Percentiles rank a stretch among this genome's conserved stretches.
These are phyloP conservation scores for Ptiloglossa arizonensis DNA, from an alignment of 1,140 invertebrate species.

Conservation along the genomic window DNA sequence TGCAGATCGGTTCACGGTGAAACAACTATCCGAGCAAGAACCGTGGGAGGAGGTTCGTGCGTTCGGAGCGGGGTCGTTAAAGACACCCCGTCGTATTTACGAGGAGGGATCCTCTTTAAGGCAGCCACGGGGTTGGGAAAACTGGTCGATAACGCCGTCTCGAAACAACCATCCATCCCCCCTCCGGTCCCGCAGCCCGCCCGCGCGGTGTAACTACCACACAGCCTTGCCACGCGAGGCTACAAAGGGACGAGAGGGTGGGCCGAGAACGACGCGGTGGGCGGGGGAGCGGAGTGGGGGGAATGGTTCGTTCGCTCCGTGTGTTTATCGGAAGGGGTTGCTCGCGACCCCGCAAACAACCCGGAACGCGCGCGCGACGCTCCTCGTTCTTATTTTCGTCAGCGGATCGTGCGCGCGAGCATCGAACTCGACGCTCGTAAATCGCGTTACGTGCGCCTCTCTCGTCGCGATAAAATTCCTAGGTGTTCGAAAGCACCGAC, in stretches of 20 bases:
- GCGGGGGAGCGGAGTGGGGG: slow-evolving; percentile 1
- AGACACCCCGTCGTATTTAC: slow-evolving; percentile 50
- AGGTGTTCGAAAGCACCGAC: neutral
- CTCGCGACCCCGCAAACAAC: slow-evolving; percentile 54
- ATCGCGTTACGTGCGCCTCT: slow-evolving; percentile 8
- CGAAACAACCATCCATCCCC: slow-evolving; percentile 66
- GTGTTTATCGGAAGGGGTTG: slow-evolving; percentile 65
- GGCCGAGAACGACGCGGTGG: slow-evolving; percentile 5
- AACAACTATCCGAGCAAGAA: neutral
- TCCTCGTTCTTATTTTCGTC: slow-evolving; percentile 7
- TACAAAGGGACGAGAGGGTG: slow-evolving; percentile 17
- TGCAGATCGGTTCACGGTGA: neutral
- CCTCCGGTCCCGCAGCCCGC: slow-evolving; percentile 40
- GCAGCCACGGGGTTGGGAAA: slow-evolving; percentile 53
- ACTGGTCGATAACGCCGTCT: slow-evolving; percentile 76
- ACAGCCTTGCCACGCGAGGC: slow-evolving; percentile 44
- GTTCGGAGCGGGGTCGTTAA: slow-evolving; percentile 30
- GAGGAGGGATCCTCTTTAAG: slow-evolving; percentile 71
- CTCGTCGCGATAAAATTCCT: slow-evolving; percentile 8
- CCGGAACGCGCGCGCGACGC: slow-evolving; percentile 17
- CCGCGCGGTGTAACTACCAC: slow-evolving; percentile 59
- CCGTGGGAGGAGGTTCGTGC: neutral
- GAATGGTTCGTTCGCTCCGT: slow-evolving; percentile 51
- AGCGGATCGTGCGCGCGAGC: slow-evolving; percentile 9
- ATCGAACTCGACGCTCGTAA: slow-evolving; percentile 16